phyloP scores from a whole-genome alignment of 2,113 vertebrate genomes.

The Tachycineta bicolor region DNA sequence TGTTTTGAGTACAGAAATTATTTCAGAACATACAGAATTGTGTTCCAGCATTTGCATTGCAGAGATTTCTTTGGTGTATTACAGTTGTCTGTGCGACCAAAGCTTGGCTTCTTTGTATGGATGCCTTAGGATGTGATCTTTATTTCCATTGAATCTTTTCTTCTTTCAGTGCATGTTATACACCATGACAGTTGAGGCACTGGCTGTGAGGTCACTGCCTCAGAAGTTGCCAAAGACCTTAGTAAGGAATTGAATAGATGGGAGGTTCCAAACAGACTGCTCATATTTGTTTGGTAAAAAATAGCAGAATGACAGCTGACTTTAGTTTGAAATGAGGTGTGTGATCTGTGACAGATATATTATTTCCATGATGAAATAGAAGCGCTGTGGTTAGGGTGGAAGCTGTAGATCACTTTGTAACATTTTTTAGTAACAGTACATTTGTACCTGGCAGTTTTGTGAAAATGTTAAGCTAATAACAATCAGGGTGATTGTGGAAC shows the following conservation, averaged over 20 bases:
- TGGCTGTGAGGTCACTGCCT: background rate
- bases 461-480: background rate
- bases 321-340: background rate
- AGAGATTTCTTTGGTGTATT: background rate
- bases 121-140: background rate
- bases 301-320: background rate
- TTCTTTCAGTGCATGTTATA: background rate
- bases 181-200: background rate
- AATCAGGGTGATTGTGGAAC: background rate
- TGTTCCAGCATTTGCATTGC: background rate
- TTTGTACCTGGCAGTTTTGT: background rate
- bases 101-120: background rate
- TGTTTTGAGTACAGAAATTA: background rate
- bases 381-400: background rate
- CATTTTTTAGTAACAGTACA: background rate
- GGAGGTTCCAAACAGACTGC: background rate
- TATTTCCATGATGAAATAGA: background rate
- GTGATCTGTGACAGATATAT: background rate
- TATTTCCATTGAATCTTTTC: background rate
- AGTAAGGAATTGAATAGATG: background rate
- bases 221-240: background rate
- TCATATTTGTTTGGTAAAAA: rapidly evolving
- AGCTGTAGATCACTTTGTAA: background rate
- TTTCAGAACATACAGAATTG: background rate
- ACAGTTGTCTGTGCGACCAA: background rate